Evolutionary conservation across 2,888 invertebrate genomes (phyloP).

Genomic region (Bedellia somnulentella): DNA sequence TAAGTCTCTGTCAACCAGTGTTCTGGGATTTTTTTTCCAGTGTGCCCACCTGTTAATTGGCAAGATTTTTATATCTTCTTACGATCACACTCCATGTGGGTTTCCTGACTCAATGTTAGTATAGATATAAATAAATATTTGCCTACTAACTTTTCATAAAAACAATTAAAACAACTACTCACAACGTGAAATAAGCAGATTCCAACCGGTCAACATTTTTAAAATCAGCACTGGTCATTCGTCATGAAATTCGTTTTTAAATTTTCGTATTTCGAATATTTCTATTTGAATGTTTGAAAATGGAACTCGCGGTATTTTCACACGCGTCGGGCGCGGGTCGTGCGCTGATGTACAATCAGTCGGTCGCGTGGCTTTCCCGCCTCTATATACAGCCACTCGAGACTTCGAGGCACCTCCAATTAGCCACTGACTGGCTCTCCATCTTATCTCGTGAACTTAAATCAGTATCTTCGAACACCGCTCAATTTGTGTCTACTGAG

Average conservation of each 20-base stretch:
- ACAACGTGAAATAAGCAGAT: constrained; percentile 43
- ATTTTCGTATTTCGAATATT: too few species aligned
- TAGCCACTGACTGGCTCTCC: too few species aligned
- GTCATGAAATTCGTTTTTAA: too few species aligned
- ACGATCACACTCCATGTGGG: too few species aligned
- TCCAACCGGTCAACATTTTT: constrained; percentile 49
- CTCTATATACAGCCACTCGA: constrained; percentile 33
- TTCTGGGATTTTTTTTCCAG: too few species aligned
- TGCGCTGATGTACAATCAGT: constrained; percentile 22
- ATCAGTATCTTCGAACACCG: too few species aligned
- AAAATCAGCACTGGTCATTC: neutral
- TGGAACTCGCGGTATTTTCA: constrained; percentile 8
- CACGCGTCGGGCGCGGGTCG: constrained; percentile 12
- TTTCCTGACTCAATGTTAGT: too few species aligned
- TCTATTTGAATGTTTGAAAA: constrained; percentile 1
- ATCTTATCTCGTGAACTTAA: too few species aligned
- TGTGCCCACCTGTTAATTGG: too few species aligned
- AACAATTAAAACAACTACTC: constrained; percentile 18
- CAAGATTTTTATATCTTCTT: too few species aligned
- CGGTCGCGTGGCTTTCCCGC: constrained; percentile 28
- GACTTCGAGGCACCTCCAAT: constrained; percentile 1
- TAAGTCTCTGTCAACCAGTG: too few species aligned
- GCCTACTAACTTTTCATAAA: constrained; percentile 3
- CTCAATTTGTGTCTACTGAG: too few species aligned
- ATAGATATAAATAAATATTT: constrained; percentile 3